Base-by-base conservation (phyloP, 2,797 vertebrate species). In the Sebastolobus altivelis region DNA sequence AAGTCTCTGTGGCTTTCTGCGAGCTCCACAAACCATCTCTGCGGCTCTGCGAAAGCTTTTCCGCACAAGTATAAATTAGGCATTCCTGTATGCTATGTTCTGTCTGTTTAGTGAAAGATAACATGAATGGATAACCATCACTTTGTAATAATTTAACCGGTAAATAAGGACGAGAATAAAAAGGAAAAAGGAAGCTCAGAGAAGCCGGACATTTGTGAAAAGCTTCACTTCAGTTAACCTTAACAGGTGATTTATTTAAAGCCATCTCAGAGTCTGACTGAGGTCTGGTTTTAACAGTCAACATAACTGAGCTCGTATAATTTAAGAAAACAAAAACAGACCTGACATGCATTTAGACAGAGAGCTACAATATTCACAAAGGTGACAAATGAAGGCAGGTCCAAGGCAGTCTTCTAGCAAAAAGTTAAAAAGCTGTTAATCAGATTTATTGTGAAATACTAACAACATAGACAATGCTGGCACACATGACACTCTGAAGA, bases 91-190 rank as follows among this genome's bases (percentile, higher is more conserved):
- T 54, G 63, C 66, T 75, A 33, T 29, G 6, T 37, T 69, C 18
- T n/a, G 8, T 69, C 18, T 25, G 8, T 49, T 60, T 12, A 54
- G 54, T 63, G 16, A 60, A 14, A 43, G 31, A 37, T 2, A 49
- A 69, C 9, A 72, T 62, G 2, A 82, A 62, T 84, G 37, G 22
- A 75, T 79, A 75, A 78, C 55, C 18, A 66, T 38, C 31, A 63
- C 62, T 67, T 59, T 85, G 14, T 83, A 37, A 84, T 46, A 18
- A 56, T 68, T 55, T 76, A 70, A 84, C 73, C 63, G 62, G 40
- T 59, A 31, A 70, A 70, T 18, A 37, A 22, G 5, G 25, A 54
- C 5, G 31, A 33, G 7, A 8, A 55, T 55, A 1, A 63, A 54
- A 54, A 33, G 0, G 0, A 31, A 31, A 59, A 18, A 16, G 2